phyloP scores from a whole-genome alignment of 2,888 invertebrate genomes.

The Drosophila austrosaltans region DNA sequence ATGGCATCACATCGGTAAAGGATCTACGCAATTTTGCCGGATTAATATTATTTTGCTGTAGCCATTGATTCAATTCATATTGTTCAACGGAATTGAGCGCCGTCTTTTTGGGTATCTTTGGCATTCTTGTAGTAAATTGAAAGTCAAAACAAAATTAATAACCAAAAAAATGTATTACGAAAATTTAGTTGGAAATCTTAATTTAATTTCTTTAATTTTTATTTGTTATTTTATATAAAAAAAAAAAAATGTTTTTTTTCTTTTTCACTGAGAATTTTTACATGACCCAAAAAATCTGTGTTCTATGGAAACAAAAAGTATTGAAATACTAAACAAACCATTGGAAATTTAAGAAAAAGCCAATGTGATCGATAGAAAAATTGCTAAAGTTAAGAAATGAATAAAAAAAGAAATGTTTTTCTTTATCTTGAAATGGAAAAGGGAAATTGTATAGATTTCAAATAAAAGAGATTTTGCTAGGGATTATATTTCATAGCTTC shows the following conservation, averaged over 20 bases:
- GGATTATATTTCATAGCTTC: too few species aligned
- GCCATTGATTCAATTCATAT: conserved; percentile 52
- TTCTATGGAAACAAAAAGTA: background rate
- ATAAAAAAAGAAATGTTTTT: too few species aligned
- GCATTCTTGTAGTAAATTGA: conserved; percentile 9
- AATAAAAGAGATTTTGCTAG: too few species aligned
- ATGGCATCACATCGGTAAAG: conserved; percentile 87
- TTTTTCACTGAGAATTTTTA: background rate
- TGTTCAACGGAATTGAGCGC: conserved; percentile 37
- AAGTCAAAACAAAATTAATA: too few species aligned
- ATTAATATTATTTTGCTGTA: conserved; percentile 36
- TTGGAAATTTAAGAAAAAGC: background rate
- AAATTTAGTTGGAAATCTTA: background rate
- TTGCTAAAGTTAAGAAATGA: background rate
- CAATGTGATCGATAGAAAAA: background rate
- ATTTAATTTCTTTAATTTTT: background rate
- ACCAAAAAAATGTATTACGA: too few species aligned
- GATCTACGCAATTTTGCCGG: conserved; percentile 86
- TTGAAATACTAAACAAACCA: background rate
- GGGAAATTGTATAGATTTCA: too few species aligned
- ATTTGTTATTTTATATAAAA: background rate
- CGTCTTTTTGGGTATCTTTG: conserved; percentile 33
- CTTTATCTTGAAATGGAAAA: too few species aligned
- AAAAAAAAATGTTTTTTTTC: background rate
- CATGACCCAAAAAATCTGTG: background rate